Conservation (phyloP, 2,113 vertebrate genomes). For the Dicentrarchus labrax region DNA sequence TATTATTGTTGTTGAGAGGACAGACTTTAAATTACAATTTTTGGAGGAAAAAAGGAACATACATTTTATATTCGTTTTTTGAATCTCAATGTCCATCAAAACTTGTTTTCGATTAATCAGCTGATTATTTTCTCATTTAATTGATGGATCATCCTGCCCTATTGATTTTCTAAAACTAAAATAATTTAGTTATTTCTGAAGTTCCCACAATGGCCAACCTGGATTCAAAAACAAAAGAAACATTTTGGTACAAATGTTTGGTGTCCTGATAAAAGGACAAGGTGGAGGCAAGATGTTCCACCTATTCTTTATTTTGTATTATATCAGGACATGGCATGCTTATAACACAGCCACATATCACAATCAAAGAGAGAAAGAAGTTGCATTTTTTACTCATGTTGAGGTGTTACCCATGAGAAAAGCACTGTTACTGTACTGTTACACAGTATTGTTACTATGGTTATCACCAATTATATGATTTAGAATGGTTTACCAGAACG, state of each 20-base stretch:
- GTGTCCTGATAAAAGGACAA: not conserved
- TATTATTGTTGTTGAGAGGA: slow-evolving; percentile 72
- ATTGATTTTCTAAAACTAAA: not conserved
- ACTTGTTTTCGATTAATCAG: not conserved
- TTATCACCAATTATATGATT: not conserved
- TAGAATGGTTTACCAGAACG: not conserved
- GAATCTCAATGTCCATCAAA: not conserved
- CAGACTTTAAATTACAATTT: not conserved
- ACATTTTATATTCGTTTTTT: not conserved
- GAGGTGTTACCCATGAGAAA: too few species aligned
- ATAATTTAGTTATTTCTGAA: not conserved
- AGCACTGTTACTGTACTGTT: too few species aligned
- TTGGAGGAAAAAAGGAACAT: not conserved
- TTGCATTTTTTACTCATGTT: not conserved
- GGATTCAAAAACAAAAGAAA: not conserved
- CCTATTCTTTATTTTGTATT: not conserved
- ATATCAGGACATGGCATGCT: not conserved
- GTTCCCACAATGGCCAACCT: too few species aligned
- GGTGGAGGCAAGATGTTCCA: not conserved
- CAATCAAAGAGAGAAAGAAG: too few species aligned
- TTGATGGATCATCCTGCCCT: not conserved
- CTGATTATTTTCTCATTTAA: not conserved
- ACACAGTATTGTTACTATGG: not conserved
- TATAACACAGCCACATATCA: not conserved
- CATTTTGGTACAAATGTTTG: not conserved